Base-by-base conservation (phyloP, 2,113 vertebrate species). In the Hydrolagus affinis region DNA sequence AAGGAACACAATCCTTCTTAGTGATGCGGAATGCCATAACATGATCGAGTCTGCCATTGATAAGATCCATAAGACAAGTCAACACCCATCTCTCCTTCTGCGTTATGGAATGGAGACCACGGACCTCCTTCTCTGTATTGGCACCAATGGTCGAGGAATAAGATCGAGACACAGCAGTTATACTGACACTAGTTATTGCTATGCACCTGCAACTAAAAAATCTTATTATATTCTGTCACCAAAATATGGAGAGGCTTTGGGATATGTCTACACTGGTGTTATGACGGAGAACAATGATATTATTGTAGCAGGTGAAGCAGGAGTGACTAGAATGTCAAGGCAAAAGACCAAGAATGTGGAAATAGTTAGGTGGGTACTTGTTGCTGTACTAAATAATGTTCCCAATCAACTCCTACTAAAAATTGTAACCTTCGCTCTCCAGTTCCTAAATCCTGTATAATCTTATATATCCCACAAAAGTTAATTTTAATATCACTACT, bases 61-160 rank as follows among this genome's bases (percentile, higher is more conserved):
- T 87, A 87, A 90, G 70, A 92, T 93, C 88, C 89, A 89, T 10
- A 89, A 88, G 0, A 92, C 94, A 30, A 91, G 90, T 9, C 93
- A 90, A 19, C 95, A 93, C 0, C 92, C 91, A 14, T 87, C 93
- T n/a, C 88, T 88, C 2, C 95, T 94, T 86, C 92, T 99, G 66
- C 94, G 97, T 0, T 99, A 98, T 0, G 97, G 97, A 88, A 99
- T 99, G 98, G 98, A 99, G 91, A 97, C 94, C 0, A 97, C 97
- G 0, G 95, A 94, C 71, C 92, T 99, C 85, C 91, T 99, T 73
- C 96, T 99, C 69, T 99, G 98, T 86, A 89, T 99, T 0, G 97
- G 98, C 71, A 98, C 95, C 85, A 96, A 98, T 21, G 87, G 93
- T 0, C 89, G 92, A 0, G 98, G 98, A n/a, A 96, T 99, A 86